Percentiles rank a stretch among this genome's conserved stretches.
phyloP scores from a whole-genome alignment of 2,797 vertebrate species.

The Trachops cirrhosus region DNA sequence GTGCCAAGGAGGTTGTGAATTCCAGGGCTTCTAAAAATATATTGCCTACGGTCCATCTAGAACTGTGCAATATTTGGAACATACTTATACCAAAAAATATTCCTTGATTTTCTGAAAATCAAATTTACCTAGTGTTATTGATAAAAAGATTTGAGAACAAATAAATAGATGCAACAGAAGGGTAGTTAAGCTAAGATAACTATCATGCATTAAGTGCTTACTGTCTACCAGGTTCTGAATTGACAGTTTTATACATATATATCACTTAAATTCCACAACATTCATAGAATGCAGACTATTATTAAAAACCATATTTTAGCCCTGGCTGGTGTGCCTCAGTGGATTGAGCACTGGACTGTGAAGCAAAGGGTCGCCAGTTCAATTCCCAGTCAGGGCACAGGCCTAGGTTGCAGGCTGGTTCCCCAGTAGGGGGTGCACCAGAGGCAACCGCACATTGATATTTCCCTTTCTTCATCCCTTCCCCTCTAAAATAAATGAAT shows the following conservation, averaged over 20 bases:
- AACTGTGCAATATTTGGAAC: neutral
- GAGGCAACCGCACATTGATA: too few species aligned
- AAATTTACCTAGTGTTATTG: neutral
- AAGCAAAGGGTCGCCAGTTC: too few species aligned
- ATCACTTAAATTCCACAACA: neutral
- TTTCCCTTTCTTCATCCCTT: too few species aligned
- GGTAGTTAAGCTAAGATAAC: neutral
- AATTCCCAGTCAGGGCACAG: too few species aligned
- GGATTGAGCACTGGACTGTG: too few species aligned
- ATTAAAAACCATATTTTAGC: neutral
- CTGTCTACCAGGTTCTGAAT: neutral
- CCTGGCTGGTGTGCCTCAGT: too few species aligned
- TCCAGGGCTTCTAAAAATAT: neutral
- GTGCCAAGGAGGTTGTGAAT: neutral
- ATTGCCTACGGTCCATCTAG: neutral
- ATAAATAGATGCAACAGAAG: neutral
- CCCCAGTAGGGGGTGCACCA: too few species aligned
- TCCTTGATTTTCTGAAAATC: conserved; percentile 2
- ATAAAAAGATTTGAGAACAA: neutral
- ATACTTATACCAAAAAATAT: neutral
- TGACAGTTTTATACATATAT: neutral
- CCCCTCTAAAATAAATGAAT: too few species aligned
- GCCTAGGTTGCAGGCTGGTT: too few species aligned
- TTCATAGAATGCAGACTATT: neutral
- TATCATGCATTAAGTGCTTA: neutral